Evolutionary conservation across 2,113 vertebrate genomes (phyloP), one percentile per base, ranked within the genome.

Genomic region (Perca flavescens): DNA sequence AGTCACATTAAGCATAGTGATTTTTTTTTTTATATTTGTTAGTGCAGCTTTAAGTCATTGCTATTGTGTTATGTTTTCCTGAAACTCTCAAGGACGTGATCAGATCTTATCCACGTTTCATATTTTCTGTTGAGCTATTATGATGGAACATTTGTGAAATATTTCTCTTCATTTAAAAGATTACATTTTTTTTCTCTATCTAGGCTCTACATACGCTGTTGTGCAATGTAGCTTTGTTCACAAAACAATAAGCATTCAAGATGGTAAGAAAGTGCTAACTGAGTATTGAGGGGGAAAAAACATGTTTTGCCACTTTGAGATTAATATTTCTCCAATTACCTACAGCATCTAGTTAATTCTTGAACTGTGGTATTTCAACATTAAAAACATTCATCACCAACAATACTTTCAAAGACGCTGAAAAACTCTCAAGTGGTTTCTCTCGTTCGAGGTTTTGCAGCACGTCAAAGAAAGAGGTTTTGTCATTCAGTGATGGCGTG

Each of bases 391-490:
- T 61, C 28, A 43, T 62, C 21, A 57, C 8, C 16, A 78, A 53
- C 61, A 62, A 31, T 49, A 10, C 19, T 22, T 50, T 56, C 0
- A 57, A 3, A 61, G 28, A 63, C 47, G 16, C 40, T 62, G n/a
- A 43, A 60, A 4, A 6, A 43, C 5, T 22, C 0, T 34, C 36
- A 3, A 49, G 56, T 22, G 22, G n/a, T 57, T 78, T 57, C 43
- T 58, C 6, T 28, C 28, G 21, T 22, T 62, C 22, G 3, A 1
- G 46, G 57, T 77, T 86, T 74, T n/a, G 40, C 73, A 61, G 57
- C 36, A 69, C 3, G 50, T 79, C 19, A 11, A 49, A 47, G 54
- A 74, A 46, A 65, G 56, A 21, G 50, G 49, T 78, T 65, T 9
- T 28, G 60, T 64, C 65, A 65, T 47, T 74, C 80, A 13, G 28